Evolutionary conservation across 2,888 invertebrate genomes (phyloP).

Genomic region (Capitulum mitella): DNA sequence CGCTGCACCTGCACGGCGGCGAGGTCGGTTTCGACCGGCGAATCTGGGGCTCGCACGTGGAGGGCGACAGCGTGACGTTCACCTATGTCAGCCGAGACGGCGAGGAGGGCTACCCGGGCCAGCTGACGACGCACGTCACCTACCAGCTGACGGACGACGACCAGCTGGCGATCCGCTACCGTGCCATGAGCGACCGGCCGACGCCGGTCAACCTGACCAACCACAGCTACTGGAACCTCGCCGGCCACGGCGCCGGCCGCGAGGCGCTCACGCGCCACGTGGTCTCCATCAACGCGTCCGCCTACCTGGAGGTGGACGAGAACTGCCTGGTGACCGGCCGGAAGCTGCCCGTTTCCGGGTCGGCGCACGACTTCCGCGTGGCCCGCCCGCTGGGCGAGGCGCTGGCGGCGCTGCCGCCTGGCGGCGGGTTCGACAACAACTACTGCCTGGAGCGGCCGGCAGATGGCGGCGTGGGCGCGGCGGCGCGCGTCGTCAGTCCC

Average conservation of each 20-base stretch:
- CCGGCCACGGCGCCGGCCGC: constrained; percentile 57
- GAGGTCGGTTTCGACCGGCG: constrained; percentile 71
- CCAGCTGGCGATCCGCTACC: constrained; percentile 64
- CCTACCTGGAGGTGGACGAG: not conserved
- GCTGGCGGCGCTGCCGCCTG: constrained; percentile 54
- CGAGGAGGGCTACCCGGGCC: constrained; percentile 85
- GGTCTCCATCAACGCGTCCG: not conserved
- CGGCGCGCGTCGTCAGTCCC: constrained; percentile 48
- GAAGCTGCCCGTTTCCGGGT: constrained; percentile 27
- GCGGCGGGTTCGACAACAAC: constrained; percentile 73
- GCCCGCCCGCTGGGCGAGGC: constrained; percentile 58
- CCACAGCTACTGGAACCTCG: constrained; percentile 85
- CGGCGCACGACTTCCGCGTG: constrained; percentile 45
- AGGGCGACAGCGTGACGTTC: constrained; percentile 59
- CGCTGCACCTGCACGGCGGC: constrained; percentile 75
- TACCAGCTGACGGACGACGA: constrained; percentile 32
- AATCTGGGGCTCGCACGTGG: constrained; percentile 59
- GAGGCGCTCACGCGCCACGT: not conserved
- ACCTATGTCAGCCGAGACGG: constrained; percentile 67
- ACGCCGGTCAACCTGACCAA: constrained; percentile 82
- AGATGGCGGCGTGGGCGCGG: constrained; percentile 53
- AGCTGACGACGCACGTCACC: constrained; percentile 55
- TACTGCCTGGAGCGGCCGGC: constrained; percentile 63
- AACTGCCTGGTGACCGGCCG: constrained; percentile 27
- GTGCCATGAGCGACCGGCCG: constrained; percentile 64